Base-by-base conservation (phyloP, 2,888 invertebrate species). In the Tubiluchus corallicola region DNA sequence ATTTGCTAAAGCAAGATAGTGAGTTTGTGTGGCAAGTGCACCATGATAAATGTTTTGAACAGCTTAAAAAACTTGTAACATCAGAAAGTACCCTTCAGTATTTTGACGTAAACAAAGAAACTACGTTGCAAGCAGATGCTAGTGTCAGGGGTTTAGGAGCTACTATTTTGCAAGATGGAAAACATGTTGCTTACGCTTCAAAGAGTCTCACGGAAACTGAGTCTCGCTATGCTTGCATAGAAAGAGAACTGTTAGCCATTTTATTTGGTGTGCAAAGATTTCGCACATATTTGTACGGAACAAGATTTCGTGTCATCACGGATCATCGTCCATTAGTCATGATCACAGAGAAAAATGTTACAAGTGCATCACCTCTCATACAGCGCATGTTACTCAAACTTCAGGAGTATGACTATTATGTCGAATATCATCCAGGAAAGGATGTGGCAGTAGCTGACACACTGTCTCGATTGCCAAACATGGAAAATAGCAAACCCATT, bases 271-370 rank as follows among this genome's bases (percentile, higher is more conserved):
- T n/a, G n/a, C n/a, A n/a, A n/a, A n/a, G n/a, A n/a, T n/a, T n/a
- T n/a, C n/a, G n/a, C n/a, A n/a, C n/a, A n/a, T n/a, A n/a, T n/a
- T n/a, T n/a, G n/a, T n/a, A n/a, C n/a, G n/a, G n/a, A n/a, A n/a
- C n/a, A n/a, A n/a, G n/a, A 18, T 51, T 64, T 29, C 43, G 38
- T n/a, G 42, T 63, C 2, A 51, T 55, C 48, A 65, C 62, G 0
- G 62, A 65, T 46, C 62, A 63, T 50, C 60, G 59, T 46, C 62
- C 62, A 1, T 47, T 62, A 3, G 43, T 61, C 15, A 45, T 64
- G 2, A 40, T 64, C 9, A 51, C 55, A 43, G 53, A 53, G 2
- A 63, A 62, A 47, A 47, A 54, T 16, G 45, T 63, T 15, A 54
- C 54, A 40, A 58, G 59, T 5, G 46, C 64, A 3, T 55, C 61